These are phyloP conservation scores for Apamea epomidion DNA, from an alignment of 2,888 invertebrate species.

Conservation along the genomic window DNA sequence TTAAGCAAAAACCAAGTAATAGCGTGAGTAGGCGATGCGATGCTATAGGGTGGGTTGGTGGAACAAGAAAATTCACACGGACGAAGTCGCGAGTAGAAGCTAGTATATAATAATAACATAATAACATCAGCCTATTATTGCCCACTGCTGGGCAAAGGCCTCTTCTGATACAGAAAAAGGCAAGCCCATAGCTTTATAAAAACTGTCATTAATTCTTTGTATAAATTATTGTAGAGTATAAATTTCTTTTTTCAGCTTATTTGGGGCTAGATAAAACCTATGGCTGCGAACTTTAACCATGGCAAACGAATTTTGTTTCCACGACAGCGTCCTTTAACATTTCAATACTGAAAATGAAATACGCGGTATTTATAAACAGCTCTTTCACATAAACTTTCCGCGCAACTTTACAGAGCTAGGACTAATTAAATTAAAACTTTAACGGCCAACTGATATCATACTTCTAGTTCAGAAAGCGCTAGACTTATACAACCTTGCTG, in stretches of 20 bases:
- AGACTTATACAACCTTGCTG: background rate
- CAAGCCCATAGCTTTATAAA: background rate
- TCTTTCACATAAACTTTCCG: background rate
- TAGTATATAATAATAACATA: background rate
- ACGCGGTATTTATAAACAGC: background rate
- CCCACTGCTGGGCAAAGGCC: background rate
- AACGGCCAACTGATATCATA: slow-evolving; percentile 12
- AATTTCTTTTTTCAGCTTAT: no score
- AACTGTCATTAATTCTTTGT: no score
- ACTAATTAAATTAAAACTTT: slow-evolving; percentile 38
- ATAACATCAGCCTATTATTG: background rate
- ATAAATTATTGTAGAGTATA: no score
- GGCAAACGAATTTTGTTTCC: background rate
- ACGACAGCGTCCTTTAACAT: background rate
- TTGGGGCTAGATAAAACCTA: background rate
- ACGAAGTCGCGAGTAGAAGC: background rate
- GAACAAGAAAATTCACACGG: no score
- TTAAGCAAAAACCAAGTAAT: no score
- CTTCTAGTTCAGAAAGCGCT: slow-evolving; percentile 10
- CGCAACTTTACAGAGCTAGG: background rate
- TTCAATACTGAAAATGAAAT: background rate
- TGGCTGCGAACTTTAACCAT: background rate
- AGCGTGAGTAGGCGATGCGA: no score
- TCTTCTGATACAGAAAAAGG: background rate
- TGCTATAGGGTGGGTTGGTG: no score